Conservation (phyloP, 92 coral and sea anemone genomes). For the Isaurus tuberculatus region DNA sequence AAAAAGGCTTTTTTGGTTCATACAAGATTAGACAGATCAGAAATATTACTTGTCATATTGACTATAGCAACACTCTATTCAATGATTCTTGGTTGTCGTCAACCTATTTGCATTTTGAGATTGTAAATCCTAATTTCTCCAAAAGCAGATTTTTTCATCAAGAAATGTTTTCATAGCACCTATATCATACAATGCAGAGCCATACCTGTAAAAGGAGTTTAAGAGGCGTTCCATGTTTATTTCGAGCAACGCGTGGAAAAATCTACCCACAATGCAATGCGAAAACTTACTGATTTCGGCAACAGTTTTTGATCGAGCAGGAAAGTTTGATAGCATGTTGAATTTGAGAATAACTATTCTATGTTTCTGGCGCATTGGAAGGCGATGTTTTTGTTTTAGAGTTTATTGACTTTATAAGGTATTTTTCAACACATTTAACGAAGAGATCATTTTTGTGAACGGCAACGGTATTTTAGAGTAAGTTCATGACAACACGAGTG, state of each 20-base stretch:
- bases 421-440: slow-evolving; percentile 11
- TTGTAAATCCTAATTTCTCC: too few relatives aligned
- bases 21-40: too few relatives aligned
- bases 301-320: slow-evolving; percentile 4
- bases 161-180: too few relatives aligned
- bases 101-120: too few relatives aligned
- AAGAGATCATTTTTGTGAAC: background rate
- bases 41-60: too few relatives aligned
- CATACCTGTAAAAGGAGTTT: too few relatives aligned
- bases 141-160: too few relatives aligned
- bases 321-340: background rate
- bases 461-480: background rate
- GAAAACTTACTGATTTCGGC: background rate
- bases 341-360: slow-evolving; percentile 5
- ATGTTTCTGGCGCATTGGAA: background rate
- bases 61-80: too few relatives aligned
- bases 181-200: background rate
- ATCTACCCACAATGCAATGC: slow-evolving; percentile 15
- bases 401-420: background rate
- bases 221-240: slow-evolving; percentile 16
- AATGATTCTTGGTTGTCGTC: too few relatives aligned
- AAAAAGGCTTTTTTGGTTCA: too few relatives aligned
- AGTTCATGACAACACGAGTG: background rate
- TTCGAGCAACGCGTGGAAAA: slow-evolving; percentile 21
- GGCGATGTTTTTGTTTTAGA: background rate